Evolutionary conservation across 1,140 invertebrate species (phyloP).

Genomic region (Portunus trituberculatus): DNA sequence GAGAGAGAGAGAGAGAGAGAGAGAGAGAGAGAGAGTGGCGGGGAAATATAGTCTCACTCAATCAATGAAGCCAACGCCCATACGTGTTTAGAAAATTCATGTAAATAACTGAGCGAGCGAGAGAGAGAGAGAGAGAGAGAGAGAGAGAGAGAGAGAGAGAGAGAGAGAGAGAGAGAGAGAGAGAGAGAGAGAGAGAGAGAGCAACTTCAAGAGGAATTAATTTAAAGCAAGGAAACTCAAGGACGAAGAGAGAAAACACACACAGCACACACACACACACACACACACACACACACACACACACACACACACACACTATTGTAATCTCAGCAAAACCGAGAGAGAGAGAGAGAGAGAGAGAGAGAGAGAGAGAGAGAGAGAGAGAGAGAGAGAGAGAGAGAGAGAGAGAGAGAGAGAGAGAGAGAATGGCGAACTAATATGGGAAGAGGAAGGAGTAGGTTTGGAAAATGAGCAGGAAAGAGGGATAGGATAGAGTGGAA

Average conservation of each 20-base stretch:
- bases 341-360: background rate
- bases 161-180: no score
- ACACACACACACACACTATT: background rate
- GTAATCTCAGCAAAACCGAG: no score
- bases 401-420: background rate
- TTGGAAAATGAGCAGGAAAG: background rate
- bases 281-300: no score
- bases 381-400: background rate
- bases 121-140: constrained; percentile 37
- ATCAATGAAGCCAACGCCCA: no score
- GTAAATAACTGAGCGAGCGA: background rate
- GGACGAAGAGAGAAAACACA: background rate
- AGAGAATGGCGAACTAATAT: background rate
- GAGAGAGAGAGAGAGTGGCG: constrained; percentile 34
- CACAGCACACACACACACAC: background rate
- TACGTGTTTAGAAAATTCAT: background rate
- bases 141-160: constrained; percentile 10
- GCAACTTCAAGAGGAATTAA: background rate
- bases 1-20: constrained; percentile 34
- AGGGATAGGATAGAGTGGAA: background rate
- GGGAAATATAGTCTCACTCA: background rate
- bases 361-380: constrained; percentile 3
- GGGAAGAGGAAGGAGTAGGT: background rate
- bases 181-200: background rate
- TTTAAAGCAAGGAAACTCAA: background rate